phyloP scores from a whole-genome alignment of 1,140 invertebrate genomes.

The Platyscapa corneri region DNA sequence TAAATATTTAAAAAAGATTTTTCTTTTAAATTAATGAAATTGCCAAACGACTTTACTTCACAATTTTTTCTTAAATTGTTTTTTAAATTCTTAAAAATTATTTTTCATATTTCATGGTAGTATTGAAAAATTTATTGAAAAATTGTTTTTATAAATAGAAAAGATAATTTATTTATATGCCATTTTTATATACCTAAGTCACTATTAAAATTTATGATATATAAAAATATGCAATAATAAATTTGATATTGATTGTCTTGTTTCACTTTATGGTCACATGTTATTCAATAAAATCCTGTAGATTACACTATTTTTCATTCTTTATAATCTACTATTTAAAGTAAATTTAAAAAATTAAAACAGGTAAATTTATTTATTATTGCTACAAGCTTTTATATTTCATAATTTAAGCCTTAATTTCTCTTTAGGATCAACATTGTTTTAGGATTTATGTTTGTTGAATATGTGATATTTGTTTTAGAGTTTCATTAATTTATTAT shows the following conservation, averaged over 20 bases:
- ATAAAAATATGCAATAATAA: neutral
- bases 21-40: no score
- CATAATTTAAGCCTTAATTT: no score
- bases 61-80: no score
- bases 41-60: no score
- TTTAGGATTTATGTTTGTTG: no score
- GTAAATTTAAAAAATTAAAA: no score
- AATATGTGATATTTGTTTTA: no score
- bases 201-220: slow-evolving; percentile 13
- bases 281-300: neutral
- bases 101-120: neutral
- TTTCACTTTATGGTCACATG: neutral
- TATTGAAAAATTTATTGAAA: neutral
- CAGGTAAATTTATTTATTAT: no score
- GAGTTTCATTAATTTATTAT: no score
- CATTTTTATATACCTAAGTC: neutral
- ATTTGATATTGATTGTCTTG: neutral
- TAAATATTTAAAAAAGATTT: no score
- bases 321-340: neutral
- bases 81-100: neutral
- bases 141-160: neutral
- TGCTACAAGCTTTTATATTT: no score
- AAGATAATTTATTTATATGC: neutral
- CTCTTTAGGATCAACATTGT: no score
- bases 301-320: neutral